Evolutionary conservation across 2,888 invertebrate genomes (phyloP).

Genomic region (Lasioglossum zephyrum): DNA sequence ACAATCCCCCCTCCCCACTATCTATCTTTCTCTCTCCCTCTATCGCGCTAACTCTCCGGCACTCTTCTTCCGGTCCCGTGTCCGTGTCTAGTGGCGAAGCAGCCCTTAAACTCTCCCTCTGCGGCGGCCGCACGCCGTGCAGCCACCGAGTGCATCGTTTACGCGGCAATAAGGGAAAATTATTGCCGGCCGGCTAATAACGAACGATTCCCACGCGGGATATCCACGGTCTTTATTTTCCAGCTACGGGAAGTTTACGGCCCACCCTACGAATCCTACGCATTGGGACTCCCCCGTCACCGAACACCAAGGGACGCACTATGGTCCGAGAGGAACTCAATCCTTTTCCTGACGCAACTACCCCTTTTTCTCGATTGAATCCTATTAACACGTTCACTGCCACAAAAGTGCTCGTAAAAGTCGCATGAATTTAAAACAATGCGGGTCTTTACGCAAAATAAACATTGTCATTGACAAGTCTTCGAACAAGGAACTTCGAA

Average conservation of each 20-base stretch:
- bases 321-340: not conserved
- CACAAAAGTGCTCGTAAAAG: not conserved
- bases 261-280: not conserved
- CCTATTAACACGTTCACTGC: not conserved
- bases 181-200: conserved; percentile 76
- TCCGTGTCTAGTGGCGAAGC: conserved; percentile 32
- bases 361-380: not conserved
- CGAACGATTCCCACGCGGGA: conserved; percentile 75
- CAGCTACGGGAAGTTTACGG: conserved; percentile 60
- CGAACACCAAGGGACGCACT: not conserved
- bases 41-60: not conserved
- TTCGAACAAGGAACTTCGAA: too few relatives aligned
- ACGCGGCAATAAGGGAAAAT: conserved; percentile 76
- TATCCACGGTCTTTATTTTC: conserved; percentile 70
- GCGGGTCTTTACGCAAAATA: too few relatives aligned
- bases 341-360: not conserved
- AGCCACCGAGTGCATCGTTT: conserved; percentile 74
- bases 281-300: not conserved
- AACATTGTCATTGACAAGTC: too few relatives aligned
- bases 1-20: not conserved
- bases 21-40: not conserved
- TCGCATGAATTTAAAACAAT: not conserved
- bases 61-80: conserved; percentile 24
- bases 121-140: conserved; percentile 43
- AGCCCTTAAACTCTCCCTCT: conserved; percentile 63